These are phyloP conservation scores for Drosophila pegasa DNA, from an alignment of 2,888 invertebrate species.

Conservation along the genomic window DNA sequence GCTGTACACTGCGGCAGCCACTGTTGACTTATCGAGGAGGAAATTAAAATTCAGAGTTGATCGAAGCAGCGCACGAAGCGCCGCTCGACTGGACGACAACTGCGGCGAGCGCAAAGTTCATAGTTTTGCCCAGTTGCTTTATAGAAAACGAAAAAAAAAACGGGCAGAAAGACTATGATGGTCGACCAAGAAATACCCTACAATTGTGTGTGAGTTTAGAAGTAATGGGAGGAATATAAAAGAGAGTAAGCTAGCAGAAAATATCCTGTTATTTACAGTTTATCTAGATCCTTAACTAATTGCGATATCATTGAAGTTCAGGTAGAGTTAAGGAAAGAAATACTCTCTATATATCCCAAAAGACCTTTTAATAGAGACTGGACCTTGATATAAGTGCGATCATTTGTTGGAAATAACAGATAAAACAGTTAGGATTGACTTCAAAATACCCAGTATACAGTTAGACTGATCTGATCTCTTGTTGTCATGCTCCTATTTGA, in stretches of 20 bases:
- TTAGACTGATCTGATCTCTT: too few species aligned
- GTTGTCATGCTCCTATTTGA: too few species aligned
- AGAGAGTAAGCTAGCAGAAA: background rate
- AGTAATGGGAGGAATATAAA: background rate
- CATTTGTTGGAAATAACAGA: too few species aligned
- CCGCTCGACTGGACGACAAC: background rate
- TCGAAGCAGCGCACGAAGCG: slow-evolving; percentile 19
- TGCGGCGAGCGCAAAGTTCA: slow-evolving; percentile 8
- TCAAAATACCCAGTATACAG: too few species aligned
- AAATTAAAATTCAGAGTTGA: slow-evolving; percentile 69
- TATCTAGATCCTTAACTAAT: too few species aligned
- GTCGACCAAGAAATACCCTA: background rate
- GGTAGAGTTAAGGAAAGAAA: too few species aligned
- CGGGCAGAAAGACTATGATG: background rate
- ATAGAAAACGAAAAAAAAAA: slow-evolving; percentile 29
- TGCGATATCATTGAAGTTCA: too few species aligned
- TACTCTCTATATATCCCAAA: too few species aligned
- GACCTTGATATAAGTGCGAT: too few species aligned
- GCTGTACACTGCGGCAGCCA: slow-evolving; percentile 8
- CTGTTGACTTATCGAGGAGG: slow-evolving; percentile 55
- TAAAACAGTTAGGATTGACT: too few species aligned
- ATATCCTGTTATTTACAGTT: too few species aligned
- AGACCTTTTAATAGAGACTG: too few species aligned
- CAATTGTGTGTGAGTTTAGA: background rate
- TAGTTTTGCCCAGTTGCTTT: slow-evolving; percentile 30